Percentiles rank a stretch among this genome's conserved stretches.
Conservation (phyloP, 2,888 invertebrate genomes). For the Sphecodes monilicornis region DNA sequence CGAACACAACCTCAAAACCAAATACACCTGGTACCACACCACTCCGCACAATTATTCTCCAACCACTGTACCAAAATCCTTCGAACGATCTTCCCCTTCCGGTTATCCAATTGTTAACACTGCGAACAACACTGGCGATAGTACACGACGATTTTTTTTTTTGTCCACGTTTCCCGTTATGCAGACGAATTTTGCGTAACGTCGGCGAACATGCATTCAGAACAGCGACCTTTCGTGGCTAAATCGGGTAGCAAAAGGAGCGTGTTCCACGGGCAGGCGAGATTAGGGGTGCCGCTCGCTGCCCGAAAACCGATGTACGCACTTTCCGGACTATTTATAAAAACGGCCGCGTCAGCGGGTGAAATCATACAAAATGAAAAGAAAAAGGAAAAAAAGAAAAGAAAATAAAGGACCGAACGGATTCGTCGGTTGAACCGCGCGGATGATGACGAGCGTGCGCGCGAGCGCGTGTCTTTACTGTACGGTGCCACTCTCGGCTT, state of each 20-base stretch:
- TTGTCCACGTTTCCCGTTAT: too few relatives aligned
- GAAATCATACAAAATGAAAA: conserved; percentile 20
- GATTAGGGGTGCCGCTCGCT: background rate
- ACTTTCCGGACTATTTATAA: conserved; percentile 46
- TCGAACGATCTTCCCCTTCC: background rate
- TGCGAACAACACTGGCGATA: background rate
- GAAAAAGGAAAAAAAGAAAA: background rate
- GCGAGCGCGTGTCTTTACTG: background rate
- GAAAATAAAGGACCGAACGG: background rate
- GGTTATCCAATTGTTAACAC: background rate
- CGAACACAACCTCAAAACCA: background rate
- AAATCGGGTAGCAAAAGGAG: background rate
- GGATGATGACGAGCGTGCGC: too few relatives aligned
- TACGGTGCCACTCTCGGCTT: background rate
- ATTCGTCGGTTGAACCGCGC: background rate
- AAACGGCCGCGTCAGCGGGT: conserved; percentile 24
- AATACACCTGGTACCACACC: background rate
- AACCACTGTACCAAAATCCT: background rate
- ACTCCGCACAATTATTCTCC: background rate
- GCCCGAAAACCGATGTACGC: conserved; percentile 29
- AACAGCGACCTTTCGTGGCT: background rate
- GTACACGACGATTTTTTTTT: background rate
- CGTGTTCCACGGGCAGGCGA: background rate
- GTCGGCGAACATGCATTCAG: background rate
- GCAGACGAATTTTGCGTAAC: conserved; percentile 10